These are phyloP conservation scores for Drosophila sp. DNA, from an alignment of 1,140 invertebrate species.

Conservation along the genomic window DNA sequence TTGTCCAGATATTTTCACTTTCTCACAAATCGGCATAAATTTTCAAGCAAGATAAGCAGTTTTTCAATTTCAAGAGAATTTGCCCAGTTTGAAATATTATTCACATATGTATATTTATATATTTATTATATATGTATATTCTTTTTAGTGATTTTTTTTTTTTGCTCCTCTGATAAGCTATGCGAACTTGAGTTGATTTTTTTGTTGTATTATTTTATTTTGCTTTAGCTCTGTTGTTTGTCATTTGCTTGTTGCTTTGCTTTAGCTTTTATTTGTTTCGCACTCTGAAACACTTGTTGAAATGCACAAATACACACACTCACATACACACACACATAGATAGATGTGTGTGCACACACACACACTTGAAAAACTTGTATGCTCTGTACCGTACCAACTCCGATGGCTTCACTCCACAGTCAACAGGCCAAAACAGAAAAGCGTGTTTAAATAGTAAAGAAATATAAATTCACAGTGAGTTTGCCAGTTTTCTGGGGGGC, in stretches of 20 bases:
- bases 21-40: conserved; percentile 2
- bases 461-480: conserved; percentile 27
- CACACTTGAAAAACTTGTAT: not conserved
- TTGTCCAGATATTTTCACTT: too few relatives aligned
- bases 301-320: conserved; percentile 29
- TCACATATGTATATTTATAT: not conserved
- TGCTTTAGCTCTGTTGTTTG: conserved; percentile 23
- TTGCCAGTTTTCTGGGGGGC: too few relatives aligned
- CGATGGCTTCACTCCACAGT: conserved; percentile 24
- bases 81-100: conserved; percentile 15
- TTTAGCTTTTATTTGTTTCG: conserved; percentile 37
- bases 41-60: conserved; percentile 6
- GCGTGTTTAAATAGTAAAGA: conserved; percentile 13
- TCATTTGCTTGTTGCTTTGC: conserved; percentile 28
- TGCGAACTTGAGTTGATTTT: conserved; percentile 19
- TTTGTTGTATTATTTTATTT: conserved; percentile 7
- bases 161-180: conserved; percentile 51
- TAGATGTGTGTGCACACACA: conserved; percentile 19
- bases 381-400: conserved; percentile 19
- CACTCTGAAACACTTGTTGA: conserved; percentile 57
- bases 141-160: conserved; percentile 17
- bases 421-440: conserved; percentile 37
- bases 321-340: conserved; percentile 22
- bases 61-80: conserved; percentile 17
- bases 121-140: not conserved